Conservation (phyloP, 1,140 invertebrate genomes). For the Panagrolaimus sp. region DNA sequence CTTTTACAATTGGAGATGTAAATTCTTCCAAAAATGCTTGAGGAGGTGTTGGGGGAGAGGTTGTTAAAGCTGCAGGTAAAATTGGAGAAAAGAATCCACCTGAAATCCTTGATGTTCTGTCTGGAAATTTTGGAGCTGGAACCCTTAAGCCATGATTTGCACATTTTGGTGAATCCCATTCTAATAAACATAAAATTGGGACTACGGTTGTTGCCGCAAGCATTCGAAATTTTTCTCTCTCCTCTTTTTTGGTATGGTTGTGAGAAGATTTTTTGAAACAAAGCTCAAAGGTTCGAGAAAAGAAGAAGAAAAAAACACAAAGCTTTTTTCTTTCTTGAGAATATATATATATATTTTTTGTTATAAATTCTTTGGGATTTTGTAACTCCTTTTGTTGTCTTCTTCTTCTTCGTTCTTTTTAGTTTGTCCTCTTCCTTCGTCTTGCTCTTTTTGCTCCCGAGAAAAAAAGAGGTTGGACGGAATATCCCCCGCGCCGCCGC, state of each 20-base stretch:
- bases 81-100: not conserved
- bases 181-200: conserved; percentile 34
- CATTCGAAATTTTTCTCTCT: not conserved
- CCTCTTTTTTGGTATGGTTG: not conserved
- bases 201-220: conserved; percentile 15
- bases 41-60: not conserved
- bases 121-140: conserved; percentile 24
- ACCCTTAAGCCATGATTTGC: conserved; percentile 22
- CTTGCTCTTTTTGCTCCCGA: too few relatives aligned
- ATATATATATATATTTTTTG: too few relatives aligned
- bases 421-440: too few relatives aligned
- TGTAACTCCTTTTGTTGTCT: too few relatives aligned
- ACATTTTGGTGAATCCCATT: conserved; percentile 34
- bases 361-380: too few relatives aligned
- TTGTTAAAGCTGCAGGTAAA: not conserved
- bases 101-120: conserved; percentile 15
- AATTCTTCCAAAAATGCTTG: not conserved
- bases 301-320: not conserved
- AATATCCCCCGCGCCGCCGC: too few relatives aligned
- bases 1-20: not conserved
- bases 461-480: too few relatives aligned
- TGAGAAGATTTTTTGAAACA: not conserved
- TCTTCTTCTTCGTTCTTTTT: too few relatives aligned
- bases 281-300: conserved; percentile 2
- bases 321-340: not conserved